Evolutionary conservation across 1,140 invertebrate species (phyloP), one percentile per base, ranked within the genome.

Genomic region (Antheraea mylitta): DNA sequence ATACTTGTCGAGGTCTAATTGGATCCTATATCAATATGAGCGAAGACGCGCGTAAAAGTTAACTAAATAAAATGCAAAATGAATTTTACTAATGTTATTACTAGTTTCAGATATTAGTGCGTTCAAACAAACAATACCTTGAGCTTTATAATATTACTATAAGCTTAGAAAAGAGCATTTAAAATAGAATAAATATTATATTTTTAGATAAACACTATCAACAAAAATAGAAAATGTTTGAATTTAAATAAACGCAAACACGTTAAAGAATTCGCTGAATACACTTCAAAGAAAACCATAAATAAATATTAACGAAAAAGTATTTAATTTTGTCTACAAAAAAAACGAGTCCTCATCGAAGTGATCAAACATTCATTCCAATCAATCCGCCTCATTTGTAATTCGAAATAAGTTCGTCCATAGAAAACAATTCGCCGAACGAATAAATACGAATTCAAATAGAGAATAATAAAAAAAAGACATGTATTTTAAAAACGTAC

Each of bases 331-430:
- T 37, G 36, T 63, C 11, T 37, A 65, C 37, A 64, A 42, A 42
- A 42, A 64, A 42, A 37, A 38, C 22, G 22, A 30, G 11, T 10
- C 18, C 45, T 65, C 45, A 19, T 68, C 45, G 45, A 71, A 72
- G 67, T 72, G 63, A 72, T 72, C 64, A 68, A 67, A 72, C 68
- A 67, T 72, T 72, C 67, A 72, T 72, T 68, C 64, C 64, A 63
- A 68, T 72, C 71, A 72, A 62, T 72, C 71, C 67, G 71, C 22
- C 58, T 53, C 70, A 65, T 37, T 63, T 45, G 67, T 66, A 62
- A 71, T 71, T 68, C 67, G 64, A 18, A 45, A 63, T 37, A 67
- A 71, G 66, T 16, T 71, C 66, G 45, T 53, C 45, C 45, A 53
- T 53, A 16, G 45, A 53, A 53, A 68, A 68, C 67, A 72, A 68